These are phyloP conservation scores for Tetragonula clypearis DNA, from an alignment of 1,140 invertebrate species.

Conservation along the genomic window DNA sequence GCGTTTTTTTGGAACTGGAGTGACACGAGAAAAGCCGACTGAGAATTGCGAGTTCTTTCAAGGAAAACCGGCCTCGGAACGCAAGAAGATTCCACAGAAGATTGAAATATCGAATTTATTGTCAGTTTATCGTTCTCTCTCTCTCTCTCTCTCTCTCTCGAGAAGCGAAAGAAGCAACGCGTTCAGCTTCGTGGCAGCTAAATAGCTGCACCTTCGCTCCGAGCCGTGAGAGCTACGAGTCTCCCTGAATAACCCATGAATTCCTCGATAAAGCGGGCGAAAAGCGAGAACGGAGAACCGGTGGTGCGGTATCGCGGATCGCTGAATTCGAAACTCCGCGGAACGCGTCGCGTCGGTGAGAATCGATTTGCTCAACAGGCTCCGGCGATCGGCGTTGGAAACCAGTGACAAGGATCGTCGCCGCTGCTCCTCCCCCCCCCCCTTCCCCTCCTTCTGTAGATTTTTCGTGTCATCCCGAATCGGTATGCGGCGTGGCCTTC, in stretches of 20 bases:
- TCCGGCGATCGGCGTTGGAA: slow-evolving; percentile 6
- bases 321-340: neutral
- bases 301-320: neutral
- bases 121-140: too few species aligned
- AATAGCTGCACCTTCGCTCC: neutral
- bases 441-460: slow-evolving; percentile 38
- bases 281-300: neutral
- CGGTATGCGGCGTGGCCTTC: slow-evolving; percentile 75
- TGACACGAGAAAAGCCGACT: too few species aligned
- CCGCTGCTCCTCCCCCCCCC: slow-evolving; percentile 57
- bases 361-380: too few species aligned
- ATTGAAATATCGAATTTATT: neutral
- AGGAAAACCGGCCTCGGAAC: too few species aligned
- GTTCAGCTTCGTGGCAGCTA: neutral
- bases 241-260: slow-evolving; percentile 19
- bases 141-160: neutral
- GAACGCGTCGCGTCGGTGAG: too few species aligned
- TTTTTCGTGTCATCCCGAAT: slow-evolving; percentile 75
- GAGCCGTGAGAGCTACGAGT: neutral
- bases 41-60: too few species aligned
- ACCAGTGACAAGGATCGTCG: slow-evolving; percentile 24
- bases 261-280: neutral
- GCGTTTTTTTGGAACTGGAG: too few species aligned
- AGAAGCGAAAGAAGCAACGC: neutral
- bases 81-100: too few species aligned